Evolutionary conservation across 1,140 invertebrate genomes (phyloP), one percentile per base, ranked within the genome.

Genomic region (Zaprionus gabonicus): DNA sequence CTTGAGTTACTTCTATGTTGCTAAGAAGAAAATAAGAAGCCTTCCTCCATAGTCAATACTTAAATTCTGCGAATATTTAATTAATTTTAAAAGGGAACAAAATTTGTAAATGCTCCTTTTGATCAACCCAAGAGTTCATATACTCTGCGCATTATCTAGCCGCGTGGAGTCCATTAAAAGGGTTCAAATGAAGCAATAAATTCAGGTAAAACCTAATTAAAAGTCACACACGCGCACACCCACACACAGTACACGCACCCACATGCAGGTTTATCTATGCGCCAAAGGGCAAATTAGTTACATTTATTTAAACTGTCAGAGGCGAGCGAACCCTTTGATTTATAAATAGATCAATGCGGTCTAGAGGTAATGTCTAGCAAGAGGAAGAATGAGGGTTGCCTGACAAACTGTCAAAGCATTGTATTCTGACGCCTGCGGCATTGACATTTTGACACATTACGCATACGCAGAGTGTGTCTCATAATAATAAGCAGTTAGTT

Each of bases 121-220:
- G 7, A 46, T 17, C 2, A 15, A 15, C n/a, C 1, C 20, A 36
- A 51, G 51, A 67, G 17, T 41, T 44, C 13, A 57, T 31, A 1
- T 15, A 36, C 15, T n/a, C 10, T 28, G 27, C 4, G 25, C 55
- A 46, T 57, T 67, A 44, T 27, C 62, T 65, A 23, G 31, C 10
- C 3, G 15, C 38, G 1, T 12, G 38, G 27, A 27, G 34, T 55
- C 3, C n/a, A 23, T 55, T 51, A n/a, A 56, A 34, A 53, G 12
- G 41, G 9, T 36, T 55, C 15, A 46, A 38, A 58, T n/a, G 53
- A 34, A 31, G 44, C 56, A 56, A 58, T 62, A 55, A 66, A 72
- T 76, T 53, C 38, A 67, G 74, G 23, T 51, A 23, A 66, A 76
- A 76, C 66, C 56, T 67, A 76, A 67, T 67, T 67, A 76, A 72